Percentiles rank a stretch among this genome's conserved stretches.
Evolutionary conservation across 2,797 vertebrate genomes (phyloP).

Genomic region (Peromyscus aztecus): DNA sequence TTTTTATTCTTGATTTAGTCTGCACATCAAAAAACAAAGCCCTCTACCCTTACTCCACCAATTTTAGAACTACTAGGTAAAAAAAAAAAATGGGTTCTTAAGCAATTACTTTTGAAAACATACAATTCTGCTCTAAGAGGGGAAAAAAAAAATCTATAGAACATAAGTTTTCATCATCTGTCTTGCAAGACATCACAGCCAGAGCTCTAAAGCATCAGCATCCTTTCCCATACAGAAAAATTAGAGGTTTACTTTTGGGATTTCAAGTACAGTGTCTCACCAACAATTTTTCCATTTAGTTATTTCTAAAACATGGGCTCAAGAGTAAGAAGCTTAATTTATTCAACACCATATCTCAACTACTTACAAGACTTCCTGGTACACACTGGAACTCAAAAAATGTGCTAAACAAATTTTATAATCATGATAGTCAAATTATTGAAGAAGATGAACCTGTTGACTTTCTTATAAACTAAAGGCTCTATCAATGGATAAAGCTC

Average conservation of each 20-base stretch:
- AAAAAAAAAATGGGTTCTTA: slow-evolving; percentile 28
- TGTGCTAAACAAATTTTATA: slow-evolving; percentile 22
- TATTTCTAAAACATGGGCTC: slow-evolving; percentile 38
- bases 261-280: slow-evolving; percentile 5
- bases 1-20: slow-evolving; percentile 45
- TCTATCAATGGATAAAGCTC: background rate
- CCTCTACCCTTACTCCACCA: background rate
- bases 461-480: slow-evolving; percentile 39
- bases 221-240: slow-evolving; percentile 21
- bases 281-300: slow-evolving; percentile 11
- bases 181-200: slow-evolving; percentile 16
- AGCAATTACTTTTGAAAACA: slow-evolving; percentile 51
- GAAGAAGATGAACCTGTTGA: slow-evolving; percentile 41
- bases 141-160: background rate
- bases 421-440: slow-evolving; percentile 9
- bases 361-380: slow-evolving; percentile 1
- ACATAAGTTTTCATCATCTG: slow-evolving; percentile 10
- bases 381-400: background rate
- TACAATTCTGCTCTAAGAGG: background rate
- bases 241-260: slow-evolving; percentile 31
- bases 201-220: background rate
- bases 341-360: slow-evolving; percentile 10
- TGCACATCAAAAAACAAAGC: slow-evolving; percentile 13
- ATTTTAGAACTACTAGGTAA: slow-evolving; percentile 34
- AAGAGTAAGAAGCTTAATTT: background rate